phyloP scores from a whole-genome alignment of 2,797 vertebrate genomes.

The Sandelia bainsii region DNA sequence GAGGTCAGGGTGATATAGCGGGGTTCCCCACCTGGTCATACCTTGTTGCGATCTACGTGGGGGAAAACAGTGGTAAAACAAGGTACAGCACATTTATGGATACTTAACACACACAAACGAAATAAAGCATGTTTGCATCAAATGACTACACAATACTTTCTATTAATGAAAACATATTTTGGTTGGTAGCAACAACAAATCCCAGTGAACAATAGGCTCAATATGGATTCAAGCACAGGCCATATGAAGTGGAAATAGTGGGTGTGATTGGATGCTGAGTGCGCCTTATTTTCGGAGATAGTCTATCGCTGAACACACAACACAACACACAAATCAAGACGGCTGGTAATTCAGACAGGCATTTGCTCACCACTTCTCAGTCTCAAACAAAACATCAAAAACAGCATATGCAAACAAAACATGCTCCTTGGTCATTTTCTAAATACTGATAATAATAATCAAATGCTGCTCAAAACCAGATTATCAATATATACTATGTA shows the following conservation, averaged over 20 bases:
- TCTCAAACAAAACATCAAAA: constrained; percentile 42
- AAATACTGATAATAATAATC: background rate
- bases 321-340: constrained; percentile 27
- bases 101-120: constrained; percentile 74
- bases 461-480: constrained; percentile 18
- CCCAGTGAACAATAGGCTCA: constrained; percentile 5
- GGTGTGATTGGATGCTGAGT: constrained; percentile 10
- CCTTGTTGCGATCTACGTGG: constrained; percentile 88
- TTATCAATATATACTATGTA: background rate
- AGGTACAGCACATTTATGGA: constrained; percentile 84
- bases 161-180: constrained; percentile 32
- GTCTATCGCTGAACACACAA: constrained; percentile 28
- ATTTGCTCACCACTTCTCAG: constrained; percentile 27
- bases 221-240: background rate
- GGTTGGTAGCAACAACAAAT: constrained; percentile 53
- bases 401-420: constrained; percentile 18
- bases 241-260: constrained; percentile 7
- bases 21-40: constrained; percentile 87
- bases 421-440: background rate
- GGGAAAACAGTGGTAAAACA: constrained; percentile 83
- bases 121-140: constrained; percentile 68
- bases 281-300: constrained; percentile 16
- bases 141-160: constrained; percentile 52
- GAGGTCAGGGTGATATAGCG: constrained; percentile 50
- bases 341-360: constrained; percentile 15